Evolutionary conservation across 2,888 invertebrate genomes (phyloP).

Genomic region (Ormyrus rosae): DNA sequence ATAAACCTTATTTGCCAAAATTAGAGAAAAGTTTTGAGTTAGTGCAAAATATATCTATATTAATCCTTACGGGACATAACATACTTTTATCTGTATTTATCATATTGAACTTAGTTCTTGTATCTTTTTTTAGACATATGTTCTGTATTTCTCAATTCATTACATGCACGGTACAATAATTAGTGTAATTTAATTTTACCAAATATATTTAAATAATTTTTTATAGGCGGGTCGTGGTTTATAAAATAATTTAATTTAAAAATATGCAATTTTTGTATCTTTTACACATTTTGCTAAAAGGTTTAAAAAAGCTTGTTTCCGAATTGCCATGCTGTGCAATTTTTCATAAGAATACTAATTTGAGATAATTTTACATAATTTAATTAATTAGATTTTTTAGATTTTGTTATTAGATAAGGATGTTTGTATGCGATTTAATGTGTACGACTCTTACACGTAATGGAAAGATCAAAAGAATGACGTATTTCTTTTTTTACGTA

Average conservation of each 20-base stretch:
- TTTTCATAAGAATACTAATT: slow-evolving; percentile 6
- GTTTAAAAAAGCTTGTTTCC: not conserved
- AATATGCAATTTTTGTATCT: slow-evolving; percentile 1
- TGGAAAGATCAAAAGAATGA: slow-evolving; percentile 30
- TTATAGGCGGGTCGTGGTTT: slow-evolving; percentile 13
- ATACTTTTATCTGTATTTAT: slow-evolving; percentile 45
- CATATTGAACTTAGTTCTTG: slow-evolving; percentile 33
- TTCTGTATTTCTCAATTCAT: slow-evolving; percentile 37
- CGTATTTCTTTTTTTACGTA: slow-evolving; percentile 35
- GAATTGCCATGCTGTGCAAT: slow-evolving; percentile 28
- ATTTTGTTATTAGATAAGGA: slow-evolving; percentile 34
- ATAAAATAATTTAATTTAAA: slow-evolving; percentile 1
- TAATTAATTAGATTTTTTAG: slow-evolving; percentile 35
- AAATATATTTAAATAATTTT: slow-evolving; percentile 34
- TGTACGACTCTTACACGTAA: slow-evolving; percentile 28
- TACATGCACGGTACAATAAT: slow-evolving; percentile 40
- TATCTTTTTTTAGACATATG: slow-evolving; percentile 34
- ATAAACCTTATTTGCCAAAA: slow-evolving; percentile 38
- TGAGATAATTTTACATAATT: slow-evolving; percentile 28
- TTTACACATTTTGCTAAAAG: slow-evolving; percentile 13
- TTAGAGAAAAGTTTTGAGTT: slow-evolving; percentile 27
- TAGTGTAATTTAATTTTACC: slow-evolving; percentile 39
- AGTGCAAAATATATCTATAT: slow-evolving; percentile 34
- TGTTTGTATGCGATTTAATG: slow-evolving; percentile 2
- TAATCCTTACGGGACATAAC: slow-evolving; percentile 23